Conservation (phyloP, 2,113 vertebrate genomes). For the Crotalus viridis region DNA sequence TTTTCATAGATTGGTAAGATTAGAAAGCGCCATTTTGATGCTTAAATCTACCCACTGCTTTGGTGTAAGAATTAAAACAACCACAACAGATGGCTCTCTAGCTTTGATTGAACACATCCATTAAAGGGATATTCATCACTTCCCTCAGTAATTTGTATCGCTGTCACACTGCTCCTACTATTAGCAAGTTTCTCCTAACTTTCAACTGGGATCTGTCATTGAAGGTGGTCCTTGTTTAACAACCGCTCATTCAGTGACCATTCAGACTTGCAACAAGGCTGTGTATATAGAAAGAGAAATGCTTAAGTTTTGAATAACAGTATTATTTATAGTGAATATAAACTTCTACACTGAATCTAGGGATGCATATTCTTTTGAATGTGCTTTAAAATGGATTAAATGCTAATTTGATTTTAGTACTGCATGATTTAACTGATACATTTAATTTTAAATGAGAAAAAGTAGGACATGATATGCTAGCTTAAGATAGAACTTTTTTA, state of each 20-base stretch:
- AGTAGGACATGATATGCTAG: conserved; percentile 45
- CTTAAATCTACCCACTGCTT: background rate
- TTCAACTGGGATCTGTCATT: background rate
- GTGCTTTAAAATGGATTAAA: conserved; percentile 57
- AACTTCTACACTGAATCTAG: conserved; percentile 31
- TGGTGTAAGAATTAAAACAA: background rate
- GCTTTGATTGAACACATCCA: background rate
- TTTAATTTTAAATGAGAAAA: conserved; percentile 66
- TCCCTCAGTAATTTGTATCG: background rate
- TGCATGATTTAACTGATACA: conserved; percentile 58
- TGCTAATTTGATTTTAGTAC: conserved; percentile 61
- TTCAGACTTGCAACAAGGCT: background rate
- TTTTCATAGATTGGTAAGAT: background rate
- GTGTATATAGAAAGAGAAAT: conserved; percentile 31
- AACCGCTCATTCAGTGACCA: background rate
- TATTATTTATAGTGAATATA: conserved; percentile 60
- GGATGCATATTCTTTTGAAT: conserved; percentile 27
- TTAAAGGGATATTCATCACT: background rate
- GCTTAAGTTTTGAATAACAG: conserved; percentile 21
- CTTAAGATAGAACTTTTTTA: conserved; percentile 50
- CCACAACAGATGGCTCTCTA: background rate
- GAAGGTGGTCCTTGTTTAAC: background rate
- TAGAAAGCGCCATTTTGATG: background rate
- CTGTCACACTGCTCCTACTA: background rate
- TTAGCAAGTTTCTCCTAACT: background rate